phyloP scores from a whole-genome alignment of 2,113 vertebrate genomes.

The Ivindomyrus marchei region DNA sequence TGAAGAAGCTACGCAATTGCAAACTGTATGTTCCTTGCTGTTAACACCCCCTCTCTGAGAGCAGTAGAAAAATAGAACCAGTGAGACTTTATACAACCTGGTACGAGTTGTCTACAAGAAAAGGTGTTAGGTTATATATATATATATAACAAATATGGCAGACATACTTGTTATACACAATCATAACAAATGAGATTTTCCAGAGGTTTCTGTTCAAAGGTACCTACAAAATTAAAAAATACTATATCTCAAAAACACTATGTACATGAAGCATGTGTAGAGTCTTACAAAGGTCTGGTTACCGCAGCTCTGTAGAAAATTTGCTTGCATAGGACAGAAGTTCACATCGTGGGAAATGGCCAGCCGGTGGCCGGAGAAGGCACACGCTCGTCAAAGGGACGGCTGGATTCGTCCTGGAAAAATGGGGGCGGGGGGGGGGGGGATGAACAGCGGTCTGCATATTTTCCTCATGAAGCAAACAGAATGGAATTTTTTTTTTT shows the following conservation, averaged over 20 bases:
- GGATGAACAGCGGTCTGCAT: conserved; percentile 44
- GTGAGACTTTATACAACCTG: conserved; percentile 66
- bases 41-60: conserved; percentile 55
- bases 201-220: conserved; percentile 50
- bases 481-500: conserved; percentile 38
- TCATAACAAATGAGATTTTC: conserved; percentile 53
- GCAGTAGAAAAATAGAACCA: conserved; percentile 73
- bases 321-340: conserved; percentile 65
- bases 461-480: conserved; percentile 57
- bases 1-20: conserved; percentile 53
- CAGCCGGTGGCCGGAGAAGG: conserved; percentile 59
- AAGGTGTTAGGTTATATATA: conserved; percentile 46
- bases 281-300: conserved; percentile 53
- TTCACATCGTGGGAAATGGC: conserved; percentile 60
- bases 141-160: conserved; percentile 48
- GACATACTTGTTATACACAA: conserved; percentile 40
- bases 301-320: conserved; percentile 63
- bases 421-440: not conserved
- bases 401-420: not conserved
- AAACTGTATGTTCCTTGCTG: conserved; percentile 56
- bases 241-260: conserved; percentile 45
- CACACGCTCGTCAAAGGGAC: conserved; percentile 54
- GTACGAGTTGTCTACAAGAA: conserved; percentile 58
- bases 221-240: conserved; percentile 57
- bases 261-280: conserved; percentile 59